Conservation (phyloP, 2,797 vertebrate genomes). For the Hoplostethus atlanticus region DNA sequence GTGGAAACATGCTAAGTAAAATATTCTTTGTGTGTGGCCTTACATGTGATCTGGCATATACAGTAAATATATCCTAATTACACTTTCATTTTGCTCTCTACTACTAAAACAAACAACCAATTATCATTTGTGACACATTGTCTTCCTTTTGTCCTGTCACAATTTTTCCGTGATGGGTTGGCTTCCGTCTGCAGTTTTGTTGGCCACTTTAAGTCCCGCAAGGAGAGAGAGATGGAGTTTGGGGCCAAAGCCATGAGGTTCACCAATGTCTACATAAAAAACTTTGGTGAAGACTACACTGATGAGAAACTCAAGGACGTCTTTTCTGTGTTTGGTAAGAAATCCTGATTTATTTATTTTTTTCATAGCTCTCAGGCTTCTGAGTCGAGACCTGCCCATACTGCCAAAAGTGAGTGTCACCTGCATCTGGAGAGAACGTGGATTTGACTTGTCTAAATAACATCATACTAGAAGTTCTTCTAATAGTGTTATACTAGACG, state of each 20-base stretch:
- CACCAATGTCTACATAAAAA: slow-evolving; percentile 99
- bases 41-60: not conserved
- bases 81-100: not conserved
- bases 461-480: no score
- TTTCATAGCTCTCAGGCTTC: no score
- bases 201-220: slow-evolving; percentile 96
- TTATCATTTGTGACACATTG: not conserved
- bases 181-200: slow-evolving; percentile 88
- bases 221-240: slow-evolving; percentile 92
- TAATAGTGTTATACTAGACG: no score
- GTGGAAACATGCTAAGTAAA: not conserved
- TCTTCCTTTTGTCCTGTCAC: not conserved
- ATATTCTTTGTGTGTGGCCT: not conserved
- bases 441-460: no score
- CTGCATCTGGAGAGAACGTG: no score
- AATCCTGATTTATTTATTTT: no score
- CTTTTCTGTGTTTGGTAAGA: slow-evolving; percentile 91
- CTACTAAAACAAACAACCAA: not conserved
- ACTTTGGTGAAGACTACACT: slow-evolving; percentile 92
- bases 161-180: not conserved
- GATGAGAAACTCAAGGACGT: slow-evolving; percentile 89
- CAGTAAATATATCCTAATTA: not conserved
- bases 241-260: slow-evolving; percentile 91
- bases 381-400: no score
- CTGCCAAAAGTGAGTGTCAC: no score